phyloP scores from a whole-genome alignment of 2,797 vertebrate species.

The Synanceia verrucosa region DNA sequence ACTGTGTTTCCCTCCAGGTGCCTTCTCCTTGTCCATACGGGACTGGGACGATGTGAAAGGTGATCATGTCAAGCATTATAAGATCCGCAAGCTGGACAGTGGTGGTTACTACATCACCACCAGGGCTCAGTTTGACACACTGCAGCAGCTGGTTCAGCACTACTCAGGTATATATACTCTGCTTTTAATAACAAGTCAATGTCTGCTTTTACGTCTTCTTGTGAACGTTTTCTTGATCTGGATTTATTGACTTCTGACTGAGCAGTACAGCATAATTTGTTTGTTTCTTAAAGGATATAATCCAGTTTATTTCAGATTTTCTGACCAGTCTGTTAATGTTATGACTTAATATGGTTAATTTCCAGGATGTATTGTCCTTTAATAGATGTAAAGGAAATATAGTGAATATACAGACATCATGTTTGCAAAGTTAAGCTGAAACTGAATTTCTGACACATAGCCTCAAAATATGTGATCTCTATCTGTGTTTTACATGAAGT shows the following conservation, averaged over 20 bases:
- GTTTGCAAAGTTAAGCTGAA: neutral
- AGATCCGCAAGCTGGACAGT: constrained; percentile 98
- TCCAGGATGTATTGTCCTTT: neutral
- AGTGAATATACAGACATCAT: neutral
- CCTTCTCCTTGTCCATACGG: constrained; percentile 97
- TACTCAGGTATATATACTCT: constrained; percentile 88
- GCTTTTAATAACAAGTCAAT: neutral
- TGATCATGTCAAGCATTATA: constrained; percentile 98
- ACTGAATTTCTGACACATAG: neutral
- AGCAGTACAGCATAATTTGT: no score
- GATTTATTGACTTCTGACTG: neutral
- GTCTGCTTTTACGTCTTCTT: no score
- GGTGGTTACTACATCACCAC: constrained; percentile 99
- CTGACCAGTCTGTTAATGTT: neutral
- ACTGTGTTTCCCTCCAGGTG: constrained; percentile 81
- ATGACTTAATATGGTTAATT: neutral
- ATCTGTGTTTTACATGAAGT: neutral
- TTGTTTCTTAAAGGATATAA: neutral
- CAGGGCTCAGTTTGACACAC: constrained; percentile 95
- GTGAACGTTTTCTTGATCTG: no score
- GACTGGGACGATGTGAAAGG: constrained; percentile 98
- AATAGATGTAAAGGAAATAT: neutral
- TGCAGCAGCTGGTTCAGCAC: constrained; percentile 96
- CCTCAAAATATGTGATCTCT: neutral
- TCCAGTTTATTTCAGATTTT: neutral